Evolutionary conservation across 1,140 invertebrate species (phyloP), one percentile per base, ranked within the genome.

Genomic region (Schmidtea mediterranea): DNA sequence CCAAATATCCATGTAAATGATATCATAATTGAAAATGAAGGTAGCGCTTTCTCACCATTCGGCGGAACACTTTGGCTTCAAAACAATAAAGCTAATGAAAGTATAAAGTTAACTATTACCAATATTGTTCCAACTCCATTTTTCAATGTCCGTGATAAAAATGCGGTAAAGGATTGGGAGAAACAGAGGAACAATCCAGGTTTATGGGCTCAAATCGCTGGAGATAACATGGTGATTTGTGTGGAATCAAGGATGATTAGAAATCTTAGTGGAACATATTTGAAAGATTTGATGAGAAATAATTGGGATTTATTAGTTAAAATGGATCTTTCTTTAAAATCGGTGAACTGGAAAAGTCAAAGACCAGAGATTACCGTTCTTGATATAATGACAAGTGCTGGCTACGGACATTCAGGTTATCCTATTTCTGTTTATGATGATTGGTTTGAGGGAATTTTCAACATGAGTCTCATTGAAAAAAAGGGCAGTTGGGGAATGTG

Each of bases 221-320:
- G 43, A 22, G 43, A 45, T 45, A 24, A 13, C 12, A 45, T 45
- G 6, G 21, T 13, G 15, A 22, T 45, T 45, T 45, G 43, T 45
- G 15, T 19, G 19, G 15, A 15, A 22, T 19, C 43, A 45, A 24
- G n/a, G 8, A 5, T 5, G 2, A 21, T 45, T 24, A 45, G 43
- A 24, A 22, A 21, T 21, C 22, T 45, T 19, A 45, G 9, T 21
- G 15, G 10, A 19, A n/a, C 2, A 8, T 21, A 45, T 13, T 19
- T 45, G 18, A 24, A 19, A 5, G 12, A 45, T 19, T 45, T 45
- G 43, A 45, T 21, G 12, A 21, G 22, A 21, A 13, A 21, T 45
- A 15, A 45, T 21, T 45, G 43, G 43, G 43, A 45, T 21, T 3
- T 15, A 2, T 15, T 45, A 21, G 43, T 45, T 6, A 45, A 45